Evolutionary conservation across 2,113 vertebrate genomes (phyloP), one percentile per base, ranked within the genome.

Genomic region (Sardina pilchardus): DNA sequence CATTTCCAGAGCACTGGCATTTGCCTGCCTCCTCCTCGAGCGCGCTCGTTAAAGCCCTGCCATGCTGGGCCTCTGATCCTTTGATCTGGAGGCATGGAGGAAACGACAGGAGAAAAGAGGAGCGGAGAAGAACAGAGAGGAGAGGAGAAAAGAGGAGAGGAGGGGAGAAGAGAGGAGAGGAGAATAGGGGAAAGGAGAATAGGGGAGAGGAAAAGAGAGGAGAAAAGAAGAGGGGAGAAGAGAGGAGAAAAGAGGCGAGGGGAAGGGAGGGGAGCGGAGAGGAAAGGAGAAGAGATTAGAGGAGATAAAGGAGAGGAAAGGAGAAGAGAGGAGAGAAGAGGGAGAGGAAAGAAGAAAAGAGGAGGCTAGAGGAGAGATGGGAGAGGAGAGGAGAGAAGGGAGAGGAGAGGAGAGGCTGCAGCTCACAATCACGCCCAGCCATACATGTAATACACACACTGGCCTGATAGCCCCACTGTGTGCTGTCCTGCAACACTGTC

Each of bases 11-110:
- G 21, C 7, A 0, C 80, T 82, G 56, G 71, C 63, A 44, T 85
- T 56, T 80, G 24, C n/a, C 16, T 26, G 50, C 30, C 26, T 78
- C 81, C 6, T 48, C 71, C 67, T 81, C 71, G 50, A 78, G 5
- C 44, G 26, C 67, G 50, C 53, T 81, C 59, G 63, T 47, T 86
- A 78, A 78, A 78, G 30, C 30, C 71, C 71, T 14, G 30, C 71
- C 26, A 78, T 78, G 71, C 71, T 78, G 71, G 34, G 71, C 26
- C 71, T 78, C 71, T 78, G 30, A 39, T 78, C 71, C 39, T 71
- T 78, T 78, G 71, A 78, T 78, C 26, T 78, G 71, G 71, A 78
- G 71, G 30, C 30, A 78, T 1, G 34, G 30, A 36, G 30, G 30
- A 9, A 16, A 78, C 4, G 1, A 17, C 30, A 36, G 30, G 14